Evolutionary conservation across 2,888 invertebrate genomes (phyloP), one percentile per base, ranked within the genome.

Genomic region (Diaprepes abbreviatus): DNA sequence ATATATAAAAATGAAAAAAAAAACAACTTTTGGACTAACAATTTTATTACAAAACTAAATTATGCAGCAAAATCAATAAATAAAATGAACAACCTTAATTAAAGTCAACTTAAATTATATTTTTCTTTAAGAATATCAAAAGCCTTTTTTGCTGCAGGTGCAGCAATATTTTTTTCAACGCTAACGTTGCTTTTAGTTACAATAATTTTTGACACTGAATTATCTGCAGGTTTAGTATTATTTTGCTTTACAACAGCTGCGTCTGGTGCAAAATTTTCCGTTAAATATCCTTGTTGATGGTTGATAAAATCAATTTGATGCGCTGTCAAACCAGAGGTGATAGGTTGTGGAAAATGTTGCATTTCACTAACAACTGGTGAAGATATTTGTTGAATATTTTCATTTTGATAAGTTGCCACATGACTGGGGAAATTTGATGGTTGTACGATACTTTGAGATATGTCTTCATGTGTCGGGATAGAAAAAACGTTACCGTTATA

Each of bases 271-370:
- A 1, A 6, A 7, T 10, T 19, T n/a, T 19, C n/a, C 19, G 10
- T 17, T 6, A 5, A 2, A 9, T 35, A 6, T 16, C 55, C 12
- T 55, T 38, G n/a, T 10, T 24, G 16, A 9, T 43, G 43, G 4
- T 40, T 43, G 0, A 58, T 5, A 28, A 58, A 43, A 43, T 40
- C 43, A n/a, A 6, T 14, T 24, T 58, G 58, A 31, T 58, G 58
- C 12, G 43, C 58, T 43, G 58, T 58, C 16, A 58, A 12, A 31
- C 31, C 43, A 4, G 31, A n/a, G 14, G 10, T 28, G n/a, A 12
- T 9, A 16, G 12, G 28, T 14, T 6, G 10, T 31, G 28, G 14
- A 12, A 5, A 24, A 24, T 24, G 24, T 24, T 24, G 24, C 24
- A 5, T 24, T 4, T 5, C 24, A 24, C 3, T 4, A 24, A 24